A percentile compares a stretch with the other conserved stretches of the same genome.
These are phyloP conservation scores for Druceiella hillmani DNA, from an alignment of 2,888 invertebrate species.

Conservation along the genomic window DNA sequence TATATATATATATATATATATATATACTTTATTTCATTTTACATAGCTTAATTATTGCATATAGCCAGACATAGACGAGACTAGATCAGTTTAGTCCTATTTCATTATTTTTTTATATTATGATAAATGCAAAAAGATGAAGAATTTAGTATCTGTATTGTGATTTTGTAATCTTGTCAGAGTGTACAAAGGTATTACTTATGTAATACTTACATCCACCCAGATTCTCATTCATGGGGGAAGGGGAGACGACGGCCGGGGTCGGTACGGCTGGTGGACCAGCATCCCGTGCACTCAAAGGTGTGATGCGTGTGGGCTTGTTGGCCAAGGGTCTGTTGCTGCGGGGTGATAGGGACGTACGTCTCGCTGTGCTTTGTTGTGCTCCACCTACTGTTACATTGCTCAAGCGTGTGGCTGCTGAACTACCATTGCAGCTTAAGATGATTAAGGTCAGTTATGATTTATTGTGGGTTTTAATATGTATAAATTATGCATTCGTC, in stretches of 20 bases:
- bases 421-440: constrained; percentile 75
- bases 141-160: too few species aligned
- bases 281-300: constrained; percentile 77
- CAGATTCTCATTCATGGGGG: constrained; percentile 43
- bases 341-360: constrained; percentile 83
- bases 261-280: constrained; percentile 36
- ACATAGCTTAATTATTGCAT: too few species aligned
- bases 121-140: too few species aligned
- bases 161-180: too few species aligned
- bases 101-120: too few species aligned
- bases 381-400: constrained; percentile 89
- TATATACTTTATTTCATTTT: too few species aligned
- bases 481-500: too few species aligned
- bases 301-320: constrained; percentile 95
- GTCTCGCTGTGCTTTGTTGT: constrained; percentile 90
- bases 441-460: constrained; percentile 41
- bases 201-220: too few species aligned
- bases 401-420: constrained; percentile 79
- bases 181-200: too few species aligned
- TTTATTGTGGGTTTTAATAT: not conserved
- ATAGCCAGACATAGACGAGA: too few species aligned
- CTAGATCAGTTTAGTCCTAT: too few species aligned
- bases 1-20: too few species aligned
- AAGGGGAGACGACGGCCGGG: constrained; percentile 49
- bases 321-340: constrained; percentile 80